Base-by-base conservation (phyloP, 2,797 vertebrate species). In the Gallinago nigripennis region DNA sequence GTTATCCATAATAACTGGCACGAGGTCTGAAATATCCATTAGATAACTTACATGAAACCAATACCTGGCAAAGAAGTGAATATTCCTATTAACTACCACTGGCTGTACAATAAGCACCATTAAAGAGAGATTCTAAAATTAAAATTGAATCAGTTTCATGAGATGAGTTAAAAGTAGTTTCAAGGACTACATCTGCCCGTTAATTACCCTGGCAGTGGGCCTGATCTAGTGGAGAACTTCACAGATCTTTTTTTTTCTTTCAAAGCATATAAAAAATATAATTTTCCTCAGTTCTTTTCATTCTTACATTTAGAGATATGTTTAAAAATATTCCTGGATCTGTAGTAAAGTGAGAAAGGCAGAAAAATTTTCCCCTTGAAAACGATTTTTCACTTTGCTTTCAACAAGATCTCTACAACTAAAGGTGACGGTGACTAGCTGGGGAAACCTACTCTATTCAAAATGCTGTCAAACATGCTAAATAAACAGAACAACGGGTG, bases 61-160 rank as follows among this genome's bases (percentile, higher is more conserved):
- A 28, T 76, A 79, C 33, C 70, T 86, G 77, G 77, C 73, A 75
- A 77, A 65, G 43, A 92, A 81, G 53, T 43, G 68, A 95, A 66
- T 79, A 65, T 28, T 75, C 46, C 37, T 91, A 53, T 92, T 94
- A 92, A 91, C 66, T 66, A 84, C 35, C 41, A 90, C 37, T 57
- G 48, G 84, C 60, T 82, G 41, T 71, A 95, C 43, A 84, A 73
- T 70, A 73, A 79, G 71, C 39, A 80, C n/a, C 68, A 82, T 84
- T 82, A 92, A 79, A 95, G 27, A 17, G 19, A 90, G 33, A 91
- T 88, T 77, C 92, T 66, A 18, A 86, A 86, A 84, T 88, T 90
- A 92, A 96, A 96, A 90, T 43, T 63, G 66, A 94, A 92, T 94
- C 73, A 50, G 51, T 80, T 95, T 90, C 71, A 91, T 35, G 33